Conservation (phyloP, 2,797 vertebrate species). For the Gambusia yucatana region DNA sequence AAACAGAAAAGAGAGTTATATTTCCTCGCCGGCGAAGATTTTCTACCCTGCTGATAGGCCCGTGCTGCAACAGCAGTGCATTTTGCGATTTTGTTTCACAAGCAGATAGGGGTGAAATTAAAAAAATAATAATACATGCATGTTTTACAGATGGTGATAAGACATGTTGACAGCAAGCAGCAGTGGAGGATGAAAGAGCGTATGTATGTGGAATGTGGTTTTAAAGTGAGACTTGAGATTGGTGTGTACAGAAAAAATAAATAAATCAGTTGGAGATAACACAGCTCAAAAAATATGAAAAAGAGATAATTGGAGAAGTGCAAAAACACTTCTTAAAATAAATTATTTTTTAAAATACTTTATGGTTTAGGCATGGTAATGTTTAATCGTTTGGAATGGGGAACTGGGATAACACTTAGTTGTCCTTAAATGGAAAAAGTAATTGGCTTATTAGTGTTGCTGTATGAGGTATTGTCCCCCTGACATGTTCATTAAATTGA, state of each 20-base stretch:
- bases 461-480: not conserved
- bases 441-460: not conserved
- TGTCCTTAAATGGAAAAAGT: not conserved
- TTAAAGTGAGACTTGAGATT: slow-evolving; percentile 23
- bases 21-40: slow-evolving; percentile 52
- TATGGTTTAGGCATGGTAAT: not conserved
- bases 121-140: slow-evolving; percentile 25
- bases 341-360: not conserved
- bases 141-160: slow-evolving; percentile 41
- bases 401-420: not conserved
- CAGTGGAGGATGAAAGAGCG: slow-evolving; percentile 13
- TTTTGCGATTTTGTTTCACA: slow-evolving; percentile 38
- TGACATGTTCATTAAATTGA: not conserved
- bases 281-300: slow-evolving; percentile 52
- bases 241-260: not conserved
- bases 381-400: not conserved
- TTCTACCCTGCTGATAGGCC: slow-evolving; percentile 46
- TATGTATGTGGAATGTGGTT: slow-evolving; percentile 18
- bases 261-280: slow-evolving; percentile 29
- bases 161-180: slow-evolving; percentile 18
- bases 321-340: not conserved
- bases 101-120: slow-evolving; percentile 43
- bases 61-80: slow-evolving; percentile 16
- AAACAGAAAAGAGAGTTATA: slow-evolving; percentile 60
- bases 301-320: slow-evolving; percentile 30